Base-by-base conservation (phyloP, 1,140 invertebrate species). In the Wasmannia auropunctata region DNA sequence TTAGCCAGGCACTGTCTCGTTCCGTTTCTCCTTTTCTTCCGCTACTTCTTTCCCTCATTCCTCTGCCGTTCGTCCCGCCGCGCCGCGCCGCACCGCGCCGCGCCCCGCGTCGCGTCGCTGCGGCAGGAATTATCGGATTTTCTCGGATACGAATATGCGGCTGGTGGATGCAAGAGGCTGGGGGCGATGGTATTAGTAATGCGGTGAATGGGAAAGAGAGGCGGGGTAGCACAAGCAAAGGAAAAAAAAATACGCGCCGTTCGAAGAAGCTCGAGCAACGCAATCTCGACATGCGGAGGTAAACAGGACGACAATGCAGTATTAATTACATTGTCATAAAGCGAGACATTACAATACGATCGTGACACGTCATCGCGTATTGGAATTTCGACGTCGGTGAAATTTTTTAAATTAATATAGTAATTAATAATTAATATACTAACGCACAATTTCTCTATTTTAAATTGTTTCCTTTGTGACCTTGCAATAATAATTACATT, bases 41-140 rank as follows among this genome's bases (percentile, higher is more conserved):
- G 49, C 56, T 40, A 51, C 46, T 75, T 58, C 58, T 67, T 58
- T 58, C 16, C n/a, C n/a, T 43, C 76, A 2, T 49, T 49, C 74
- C n/a, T 63, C 86, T 28, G 51, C 22, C 74, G 31, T 25, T n/a
- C 43, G n/a, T n/a, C n/a, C n/a, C 72, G 8, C 60, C 25, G 16
- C 51, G 43, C 40, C 76, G 25, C 63, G 67, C 31, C 37, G 56
- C 70, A 46, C 63, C 81, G 72, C 72, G 8, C 60, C 25, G 16
- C 51, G 43, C 54, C 69, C 40, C 76, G 25, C 63, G 67, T 40
- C 37, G 56, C 70, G 58, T 76, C 81, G 72, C 75, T 87, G 74
- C 85, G 85, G 77, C 49, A 69, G 65, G 79, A 89, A 90, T 90
- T 90, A 90, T 90, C 88, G 88, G 88, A 90, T 90, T 90, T 90